Evolutionary conservation across 2,797 vertebrate species (phyloP).

Genomic region (Microctenopoma stevenorrisi): DNA sequence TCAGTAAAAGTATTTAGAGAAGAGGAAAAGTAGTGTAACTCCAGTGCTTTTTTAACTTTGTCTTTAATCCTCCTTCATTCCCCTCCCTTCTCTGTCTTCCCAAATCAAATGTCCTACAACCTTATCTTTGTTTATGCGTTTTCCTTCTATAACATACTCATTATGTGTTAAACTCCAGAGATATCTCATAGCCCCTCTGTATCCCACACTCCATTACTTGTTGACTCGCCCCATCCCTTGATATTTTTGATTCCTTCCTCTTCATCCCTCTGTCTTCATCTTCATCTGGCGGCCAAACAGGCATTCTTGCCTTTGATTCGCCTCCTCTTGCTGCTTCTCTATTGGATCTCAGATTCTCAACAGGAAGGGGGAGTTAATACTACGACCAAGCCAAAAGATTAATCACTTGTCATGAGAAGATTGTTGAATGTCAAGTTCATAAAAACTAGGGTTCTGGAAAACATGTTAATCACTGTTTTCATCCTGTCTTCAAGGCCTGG

Average conservation of each 20-base stretch:
- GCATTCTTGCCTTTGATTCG: slow-evolving; percentile 54
- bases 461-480: slow-evolving; percentile 72
- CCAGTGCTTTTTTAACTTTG: slow-evolving; percentile 41
- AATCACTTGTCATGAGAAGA: slow-evolving; percentile 76
- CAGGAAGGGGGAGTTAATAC: slow-evolving; percentile 67
- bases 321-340: slow-evolving; percentile 50
- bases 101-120: slow-evolving; percentile 23
- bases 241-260: slow-evolving; percentile 47
- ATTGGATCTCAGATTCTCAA: slow-evolving; percentile 71
- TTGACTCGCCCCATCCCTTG: slow-evolving; percentile 60
- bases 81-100: slow-evolving; percentile 36
- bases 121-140: slow-evolving; percentile 18
- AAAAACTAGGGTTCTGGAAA: slow-evolving; percentile 76
- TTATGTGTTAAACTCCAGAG: slow-evolving; percentile 57
- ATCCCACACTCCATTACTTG: slow-evolving; percentile 37
- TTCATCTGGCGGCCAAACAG: slow-evolving; percentile 40
- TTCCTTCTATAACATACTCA: slow-evolving; percentile 35
- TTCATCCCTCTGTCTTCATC: slow-evolving; percentile 50
- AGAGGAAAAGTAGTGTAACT: slow-evolving; percentile 24
- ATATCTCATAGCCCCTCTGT: slow-evolving; percentile 44
- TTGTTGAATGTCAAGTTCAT: slow-evolving; percentile 81
- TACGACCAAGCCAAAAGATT: slow-evolving; percentile 64
- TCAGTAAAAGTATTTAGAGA: slow-evolving; percentile 40
- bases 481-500: slow-evolving; percentile 69
- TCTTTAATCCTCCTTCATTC: slow-evolving; percentile 25